Evolutionary conservation across 1,140 invertebrate species (phyloP).

Genomic region (Micrasema minimum): DNA sequence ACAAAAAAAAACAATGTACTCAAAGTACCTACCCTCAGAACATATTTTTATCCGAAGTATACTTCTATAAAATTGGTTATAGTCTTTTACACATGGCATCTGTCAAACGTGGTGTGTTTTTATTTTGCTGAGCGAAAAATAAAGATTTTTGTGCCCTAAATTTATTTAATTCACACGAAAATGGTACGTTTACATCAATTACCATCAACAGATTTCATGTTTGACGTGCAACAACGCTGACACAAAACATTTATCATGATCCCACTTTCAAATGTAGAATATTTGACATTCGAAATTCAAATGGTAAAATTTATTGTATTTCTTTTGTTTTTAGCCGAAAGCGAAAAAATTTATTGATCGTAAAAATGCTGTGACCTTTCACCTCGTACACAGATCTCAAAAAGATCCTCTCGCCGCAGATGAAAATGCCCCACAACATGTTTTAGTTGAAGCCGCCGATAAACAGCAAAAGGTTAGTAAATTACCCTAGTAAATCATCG

Average conservation of each 20-base stretch:
- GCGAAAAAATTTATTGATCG: slow-evolving; percentile 93
- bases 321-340: slow-evolving; percentile 70
- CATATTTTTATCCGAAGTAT: no score
- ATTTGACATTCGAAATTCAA: background rate
- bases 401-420: slow-evolving; percentile 90
- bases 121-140: background rate
- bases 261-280: no score
- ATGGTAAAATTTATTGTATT: background rate
- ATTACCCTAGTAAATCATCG: no score
- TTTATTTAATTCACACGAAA: slow-evolving; percentile 3
- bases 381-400: slow-evolving; percentile 91
- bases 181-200: slow-evolving; percentile 17
- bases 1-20: no score
- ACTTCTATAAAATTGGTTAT: slow-evolving; percentile 33
- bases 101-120: slow-evolving; percentile 27
- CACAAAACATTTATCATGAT: no score
- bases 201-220: background rate
- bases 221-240: no score
- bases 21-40: no score
- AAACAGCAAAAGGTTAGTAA: slow-evolving; percentile 52
- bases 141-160: background rate
- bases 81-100: slow-evolving; percentile 42
- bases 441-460: slow-evolving; percentile 75
- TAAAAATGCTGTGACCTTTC: slow-evolving; percentile 91
- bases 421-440: slow-evolving; percentile 87